Conservation (phyloP, 2,797 vertebrate genomes). For the Oreochromis grahami region DNA sequence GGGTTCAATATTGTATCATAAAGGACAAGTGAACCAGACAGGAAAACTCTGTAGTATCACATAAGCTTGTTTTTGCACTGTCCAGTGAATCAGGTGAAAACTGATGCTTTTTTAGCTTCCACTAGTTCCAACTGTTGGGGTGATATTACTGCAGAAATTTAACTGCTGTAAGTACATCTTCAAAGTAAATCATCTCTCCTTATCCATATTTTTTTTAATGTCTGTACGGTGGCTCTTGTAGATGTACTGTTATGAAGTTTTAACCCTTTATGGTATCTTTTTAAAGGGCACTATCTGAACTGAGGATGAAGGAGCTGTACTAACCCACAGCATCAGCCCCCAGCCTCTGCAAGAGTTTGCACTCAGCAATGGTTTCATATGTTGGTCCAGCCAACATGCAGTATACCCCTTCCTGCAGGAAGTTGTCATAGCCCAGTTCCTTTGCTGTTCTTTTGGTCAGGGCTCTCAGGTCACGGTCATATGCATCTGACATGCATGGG, state of each 20-base stretch:
- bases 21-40: neutral
- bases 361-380: constrained; percentile 83
- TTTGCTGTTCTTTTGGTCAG: constrained; percentile 61
- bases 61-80: neutral
- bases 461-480: constrained; percentile 67
- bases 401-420: constrained; percentile 80
- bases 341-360: constrained; percentile 69
- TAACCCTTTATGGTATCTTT: neutral
- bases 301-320: constrained; percentile 22
- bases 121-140: neutral
- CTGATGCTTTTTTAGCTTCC: neutral
- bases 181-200: neutral
- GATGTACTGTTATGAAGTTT: neutral
- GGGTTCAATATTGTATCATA: neutral
- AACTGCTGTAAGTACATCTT: neutral
- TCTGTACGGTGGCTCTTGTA: neutral
- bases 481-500: constrained; percentile 85
- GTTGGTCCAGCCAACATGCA: constrained; percentile 80
- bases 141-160: neutral
- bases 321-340: constrained; percentile 84
- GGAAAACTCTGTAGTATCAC: neutral
- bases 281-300: neutral
- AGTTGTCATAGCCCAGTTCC: constrained; percentile 65
- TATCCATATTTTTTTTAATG: neutral
- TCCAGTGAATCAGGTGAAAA: neutral